Base-by-base conservation (phyloP, 2,888 invertebrate genomes). In the Eilema depressum region DNA sequence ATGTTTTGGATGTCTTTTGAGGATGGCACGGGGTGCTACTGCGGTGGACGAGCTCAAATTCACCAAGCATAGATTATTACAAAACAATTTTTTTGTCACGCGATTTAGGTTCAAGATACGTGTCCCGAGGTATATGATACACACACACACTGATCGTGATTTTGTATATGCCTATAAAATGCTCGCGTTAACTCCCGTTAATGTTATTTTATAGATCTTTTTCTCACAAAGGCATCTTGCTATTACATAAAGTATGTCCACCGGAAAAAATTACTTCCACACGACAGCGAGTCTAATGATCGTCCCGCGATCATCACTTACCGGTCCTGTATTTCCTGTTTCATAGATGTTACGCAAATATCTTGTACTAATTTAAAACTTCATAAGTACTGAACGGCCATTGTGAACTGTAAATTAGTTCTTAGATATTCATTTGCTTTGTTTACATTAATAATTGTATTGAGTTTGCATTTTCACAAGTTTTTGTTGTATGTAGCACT, bases 241-340 rank as follows among this genome's bases (percentile, higher is more conserved):
- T 33, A 66, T 69, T 75, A 74, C 60, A 75, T 77, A 74, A 77
- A 73, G 78, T 69, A 76, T 73, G 76, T 71, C 68, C 69, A 68
- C 69, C 75, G 74, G 74, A 88, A 91, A 92, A 91, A 88, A 81
- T 1, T 74, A 78, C 84, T 84, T 60, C 71, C 84, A 86, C 86
- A 87, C 86, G 82, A 81, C 86, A 85, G 85, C 79, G 71, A 41
- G 33, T 82, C 81, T 90, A 92, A 92, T 91, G 90, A 90, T 86
- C 84, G 84, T 80, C 80, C 80, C 84, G 84, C 84, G 85, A 84
- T 78, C 83, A 74, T 76, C 85, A 89, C 88, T 89, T 83, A 85
- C 88, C 85, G 69, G 85, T 89, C 94, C 93, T 89, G 93, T 92
- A 93, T 93, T 93, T 93, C 94, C 92, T 89, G 94, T 94, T 93